Evolutionary conservation across 1,140 invertebrate species (phyloP), one percentile per base, ranked within the genome.

Genomic region (Eupeodes corollae): DNA sequence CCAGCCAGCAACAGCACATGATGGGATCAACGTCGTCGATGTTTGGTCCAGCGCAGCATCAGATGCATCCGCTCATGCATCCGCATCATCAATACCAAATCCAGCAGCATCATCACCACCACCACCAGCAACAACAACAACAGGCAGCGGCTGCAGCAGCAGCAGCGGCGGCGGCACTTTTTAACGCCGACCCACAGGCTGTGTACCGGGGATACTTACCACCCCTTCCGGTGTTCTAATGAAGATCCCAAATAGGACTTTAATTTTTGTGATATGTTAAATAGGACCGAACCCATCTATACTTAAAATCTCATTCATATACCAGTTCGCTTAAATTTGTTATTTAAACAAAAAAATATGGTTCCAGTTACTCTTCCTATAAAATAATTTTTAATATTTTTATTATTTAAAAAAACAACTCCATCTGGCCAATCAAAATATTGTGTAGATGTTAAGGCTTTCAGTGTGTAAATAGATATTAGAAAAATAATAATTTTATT

Each of bases 161-260:
- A 35, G 14, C 12, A 35, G 12, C 46, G 40, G 31, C 15, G 19
- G 5, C 46, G 40, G 33, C 37, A 41, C 13, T 13, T n/a, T 35
- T 35, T 35, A 32, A 15, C 14, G 11, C n/a, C 39, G 10, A 31
- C 26, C n/a, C 11, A 21, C 6, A 21, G 14, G 9, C 12, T 30
- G 19, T 31, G 19, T 30, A 39, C 15, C 6, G 21, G 31, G 14
- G 37, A 15, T 47, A 41, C 16, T 34, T 47, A 13, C 37, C 21
- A 19, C 46, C 46, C 33, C 12, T 47, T 21, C 39, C 46, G 19
- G 46, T 47, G 13, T 47, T 47, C 31, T 47, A 40, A 46, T 3
- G n/a, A 38, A 16, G 11, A n/a, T 38, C 35, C 16, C n/a, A 26
- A 26, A 26, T 5, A 26, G 21, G 21, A 26, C 8, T 26, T 5